Conservation (phyloP, 1,140 invertebrate genomes). For the Stenopsyche tienmushanensis region DNA sequence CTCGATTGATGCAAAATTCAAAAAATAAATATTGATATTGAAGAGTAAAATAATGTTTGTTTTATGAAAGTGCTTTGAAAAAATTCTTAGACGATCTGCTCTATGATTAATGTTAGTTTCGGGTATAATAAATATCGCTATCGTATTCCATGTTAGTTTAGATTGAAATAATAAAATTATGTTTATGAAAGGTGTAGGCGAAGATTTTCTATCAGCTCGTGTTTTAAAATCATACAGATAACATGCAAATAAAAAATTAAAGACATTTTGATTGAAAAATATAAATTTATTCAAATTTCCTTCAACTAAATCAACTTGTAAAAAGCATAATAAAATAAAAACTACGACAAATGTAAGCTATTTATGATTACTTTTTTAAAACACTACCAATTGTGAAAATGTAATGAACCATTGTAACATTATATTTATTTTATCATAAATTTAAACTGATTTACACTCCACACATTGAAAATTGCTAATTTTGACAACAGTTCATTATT, state of each 20-base stretch:
- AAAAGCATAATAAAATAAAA: conserved; percentile 6
- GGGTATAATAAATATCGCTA: too few species aligned
- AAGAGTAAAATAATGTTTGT: too few species aligned
- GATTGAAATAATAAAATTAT: too few species aligned
- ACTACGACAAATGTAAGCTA: neutral
- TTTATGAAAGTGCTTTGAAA: too few species aligned
- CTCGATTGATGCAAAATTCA: too few species aligned
- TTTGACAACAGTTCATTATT: conserved; percentile 6
- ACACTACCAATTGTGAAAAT: neutral
- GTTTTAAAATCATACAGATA: neutral
- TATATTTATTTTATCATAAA: neutral
- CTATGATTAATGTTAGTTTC: too few species aligned
- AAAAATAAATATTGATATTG: too few species aligned
- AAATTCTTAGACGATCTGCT: too few species aligned
- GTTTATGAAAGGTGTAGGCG: too few species aligned
- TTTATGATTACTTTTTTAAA: neutral
- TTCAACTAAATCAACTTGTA: too few species aligned
- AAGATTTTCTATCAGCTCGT: neutral
- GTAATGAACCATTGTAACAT: neutral
- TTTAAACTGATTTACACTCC: neutral
- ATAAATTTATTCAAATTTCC: conserved; percentile 5
- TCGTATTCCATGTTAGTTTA: too few species aligned
- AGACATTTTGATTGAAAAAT: conserved; percentile 4
- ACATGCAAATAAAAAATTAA: conserved; percentile 1
- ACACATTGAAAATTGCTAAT: conserved; percentile 12